phyloP scores from a whole-genome alignment of 2,888 invertebrate species.

The Anorthoa munda region DNA sequence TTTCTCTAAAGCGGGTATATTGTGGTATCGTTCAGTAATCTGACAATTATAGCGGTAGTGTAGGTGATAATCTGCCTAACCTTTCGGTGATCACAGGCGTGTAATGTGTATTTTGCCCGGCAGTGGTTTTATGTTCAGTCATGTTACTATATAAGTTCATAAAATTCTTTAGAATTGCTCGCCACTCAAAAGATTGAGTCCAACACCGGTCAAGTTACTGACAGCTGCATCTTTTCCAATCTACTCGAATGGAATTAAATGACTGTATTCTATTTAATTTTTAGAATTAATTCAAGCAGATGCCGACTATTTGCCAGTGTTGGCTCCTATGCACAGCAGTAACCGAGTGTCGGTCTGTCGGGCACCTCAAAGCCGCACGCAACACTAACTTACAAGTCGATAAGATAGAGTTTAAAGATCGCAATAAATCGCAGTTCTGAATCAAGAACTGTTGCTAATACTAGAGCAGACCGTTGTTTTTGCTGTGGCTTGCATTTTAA shows the following conservation, averaged over 20 bases:
- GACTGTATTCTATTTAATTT: not conserved
- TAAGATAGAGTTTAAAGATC: slow-evolving; percentile 60
- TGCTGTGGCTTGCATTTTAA: slow-evolving; percentile 11
- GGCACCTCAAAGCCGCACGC: slow-evolving; percentile 43
- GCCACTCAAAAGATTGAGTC: not conserved
- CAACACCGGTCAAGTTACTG: slow-evolving; percentile 1
- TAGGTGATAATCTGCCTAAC: not conserved
- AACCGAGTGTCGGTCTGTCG: slow-evolving; percentile 2
- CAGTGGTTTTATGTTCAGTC: not conserved
- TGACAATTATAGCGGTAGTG: not conserved
- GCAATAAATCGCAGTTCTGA: slow-evolving; percentile 41
- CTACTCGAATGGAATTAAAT: not conserved
- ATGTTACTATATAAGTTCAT: not conserved
- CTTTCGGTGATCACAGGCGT: too few relatives aligned
- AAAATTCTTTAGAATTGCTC: not conserved
- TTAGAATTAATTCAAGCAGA: not conserved
- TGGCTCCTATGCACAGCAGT: slow-evolving; percentile 1
- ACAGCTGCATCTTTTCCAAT: slow-evolving; percentile 11
- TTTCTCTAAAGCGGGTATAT: not conserved
- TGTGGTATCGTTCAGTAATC: slow-evolving; percentile 2
- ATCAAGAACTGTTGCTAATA: slow-evolving; percentile 1
- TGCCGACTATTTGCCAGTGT: not conserved
- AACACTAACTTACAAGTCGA: slow-evolving; percentile 51
- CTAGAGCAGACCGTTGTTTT: slow-evolving; percentile 11
- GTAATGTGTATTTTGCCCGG: too few relatives aligned